A percentile compares a stretch with the other conserved stretches of the same genome.
Conservation (phyloP, 2,797 vertebrate genomes). For the Chanos chanos region DNA sequence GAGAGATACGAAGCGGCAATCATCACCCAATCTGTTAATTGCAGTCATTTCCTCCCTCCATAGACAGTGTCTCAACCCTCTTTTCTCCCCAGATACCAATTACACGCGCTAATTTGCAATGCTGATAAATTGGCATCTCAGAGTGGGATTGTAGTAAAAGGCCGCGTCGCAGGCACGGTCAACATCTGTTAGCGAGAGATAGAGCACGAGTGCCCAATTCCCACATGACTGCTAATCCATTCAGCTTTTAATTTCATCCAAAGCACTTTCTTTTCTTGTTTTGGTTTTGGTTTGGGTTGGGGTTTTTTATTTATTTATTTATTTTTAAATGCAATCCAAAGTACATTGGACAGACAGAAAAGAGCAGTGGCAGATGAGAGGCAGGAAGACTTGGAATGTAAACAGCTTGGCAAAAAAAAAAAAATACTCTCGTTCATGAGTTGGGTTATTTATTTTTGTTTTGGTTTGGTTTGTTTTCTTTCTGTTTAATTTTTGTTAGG, state of each 20-base stretch:
- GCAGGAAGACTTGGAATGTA: not conserved
- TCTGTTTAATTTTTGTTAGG: not conserved
- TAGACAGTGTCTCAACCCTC: constrained; percentile 16
- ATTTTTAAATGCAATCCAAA: no score
- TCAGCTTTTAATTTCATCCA: not conserved
- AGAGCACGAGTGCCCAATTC: not conserved
- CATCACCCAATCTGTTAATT: constrained; percentile 38
- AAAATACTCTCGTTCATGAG: not conserved
- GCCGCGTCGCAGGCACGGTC: not conserved
- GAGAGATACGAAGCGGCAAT: constrained; percentile 31
- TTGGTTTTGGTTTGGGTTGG: no score
- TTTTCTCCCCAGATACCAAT: constrained; percentile 35
- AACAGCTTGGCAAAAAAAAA: not conserved
- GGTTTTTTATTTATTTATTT: no score
- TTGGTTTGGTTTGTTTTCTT: not conserved
- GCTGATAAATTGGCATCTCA: constrained; percentile 27
- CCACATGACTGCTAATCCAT: not conserved
- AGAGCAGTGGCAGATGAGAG: not conserved
- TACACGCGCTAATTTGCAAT: constrained; percentile 37
- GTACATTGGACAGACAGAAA: no score
- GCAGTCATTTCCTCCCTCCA: constrained; percentile 38
- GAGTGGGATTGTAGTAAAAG: constrained; percentile 1
- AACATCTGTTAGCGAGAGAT: not conserved
- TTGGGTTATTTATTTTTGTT: not conserved
- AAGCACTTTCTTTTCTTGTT: no score